A percentile compares a stretch with the other conserved stretches of the same genome.
These are phyloP conservation scores for Rosalia funebris DNA, from an alignment of 2,888 invertebrate genomes.

Conservation along the genomic window DNA sequence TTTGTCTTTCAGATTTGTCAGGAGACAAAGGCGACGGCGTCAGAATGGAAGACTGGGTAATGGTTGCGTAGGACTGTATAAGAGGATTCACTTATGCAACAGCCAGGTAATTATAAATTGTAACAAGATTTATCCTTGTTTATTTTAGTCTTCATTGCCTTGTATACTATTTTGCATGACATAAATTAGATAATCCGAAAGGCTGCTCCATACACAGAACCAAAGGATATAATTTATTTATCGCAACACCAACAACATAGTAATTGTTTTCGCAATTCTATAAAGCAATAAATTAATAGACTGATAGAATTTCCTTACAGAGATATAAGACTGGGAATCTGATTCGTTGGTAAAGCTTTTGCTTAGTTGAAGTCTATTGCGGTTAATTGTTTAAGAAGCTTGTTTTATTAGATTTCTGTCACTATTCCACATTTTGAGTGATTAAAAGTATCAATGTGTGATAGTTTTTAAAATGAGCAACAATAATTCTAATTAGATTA, in stretches of 20 bases:
- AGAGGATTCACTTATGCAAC: conserved; percentile 84
- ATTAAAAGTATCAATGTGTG: too few species aligned
- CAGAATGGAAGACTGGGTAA: conserved; percentile 53
- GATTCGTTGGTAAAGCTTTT: too few species aligned
- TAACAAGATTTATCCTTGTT: conserved; percentile 19
- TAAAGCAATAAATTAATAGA: neutral
- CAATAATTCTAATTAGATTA: too few species aligned
- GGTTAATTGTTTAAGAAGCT: too few species aligned
- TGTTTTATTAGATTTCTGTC: too few species aligned
- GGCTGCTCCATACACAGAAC: conserved; percentile 18
- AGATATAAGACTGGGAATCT: too few species aligned
- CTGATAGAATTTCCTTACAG: neutral
- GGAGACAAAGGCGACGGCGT: conserved; percentile 53
- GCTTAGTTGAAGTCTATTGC: too few species aligned
- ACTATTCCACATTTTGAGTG: too few species aligned
- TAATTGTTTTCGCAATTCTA: neutral
- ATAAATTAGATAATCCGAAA: conserved; percentile 34
- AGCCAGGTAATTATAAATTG: conserved; percentile 71
- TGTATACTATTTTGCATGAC: conserved; percentile 32
- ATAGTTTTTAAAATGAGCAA: too few species aligned
- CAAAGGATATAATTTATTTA: conserved; percentile 17
- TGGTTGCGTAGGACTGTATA: conserved; percentile 79
- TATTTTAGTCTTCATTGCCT: conserved; percentile 13
- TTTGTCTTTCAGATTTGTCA: conserved; percentile 51
- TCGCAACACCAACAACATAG: conserved; percentile 1